These are phyloP conservation scores for Drosophila elegans DNA, from an alignment of 1,140 invertebrate species.

Conservation along the genomic window DNA sequence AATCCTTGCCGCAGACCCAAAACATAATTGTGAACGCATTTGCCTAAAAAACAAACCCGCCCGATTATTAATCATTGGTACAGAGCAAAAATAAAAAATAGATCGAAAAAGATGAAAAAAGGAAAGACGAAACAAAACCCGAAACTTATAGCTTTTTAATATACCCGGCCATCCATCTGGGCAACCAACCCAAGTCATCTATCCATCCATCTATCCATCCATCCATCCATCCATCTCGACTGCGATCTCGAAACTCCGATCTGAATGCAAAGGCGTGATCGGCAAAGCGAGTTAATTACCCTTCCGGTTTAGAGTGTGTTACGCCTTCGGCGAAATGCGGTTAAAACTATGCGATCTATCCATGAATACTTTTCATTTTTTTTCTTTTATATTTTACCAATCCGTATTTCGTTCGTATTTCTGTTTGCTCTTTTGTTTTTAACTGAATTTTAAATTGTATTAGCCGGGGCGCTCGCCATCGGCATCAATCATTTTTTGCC, in stretches of 20 bases:
- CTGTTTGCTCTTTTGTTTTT: conserved; percentile 59
- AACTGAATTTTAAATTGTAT: conserved; percentile 82
- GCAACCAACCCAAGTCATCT: conserved; percentile 21
- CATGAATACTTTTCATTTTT: conserved; percentile 60
- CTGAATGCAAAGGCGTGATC: conserved; percentile 82
- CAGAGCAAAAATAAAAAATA: conserved; percentile 25
- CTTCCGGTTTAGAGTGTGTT: conserved; percentile 84
- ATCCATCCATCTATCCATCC: conserved; percentile 35
- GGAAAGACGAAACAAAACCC: conserved; percentile 47
- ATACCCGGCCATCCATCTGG: conserved; percentile 45
- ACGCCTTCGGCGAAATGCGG: conserved; percentile 82
- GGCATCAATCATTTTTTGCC: conserved; percentile 79
- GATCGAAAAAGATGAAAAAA: conserved; percentile 11
- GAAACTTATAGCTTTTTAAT: conserved; percentile 81
- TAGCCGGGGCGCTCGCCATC: conserved; percentile 60
- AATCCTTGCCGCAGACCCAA: conserved; percentile 60
- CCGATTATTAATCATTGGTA: conserved; percentile 72
- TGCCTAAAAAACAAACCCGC: conserved; percentile 56
- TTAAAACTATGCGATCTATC: conserved; percentile 74
- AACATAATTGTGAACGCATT: conserved; percentile 74
- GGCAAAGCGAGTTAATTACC: conserved; percentile 84
- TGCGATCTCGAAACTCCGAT: conserved; percentile 32
- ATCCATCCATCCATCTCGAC: conserved; percentile 25
- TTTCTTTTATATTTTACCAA: conserved; percentile 15
- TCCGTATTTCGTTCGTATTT: conserved; percentile 17